A percentile compares a stretch with the other conserved stretches of the same genome.
phyloP scores from a whole-genome alignment of 2,113 vertebrate species.

The Passer montanus region DNA sequence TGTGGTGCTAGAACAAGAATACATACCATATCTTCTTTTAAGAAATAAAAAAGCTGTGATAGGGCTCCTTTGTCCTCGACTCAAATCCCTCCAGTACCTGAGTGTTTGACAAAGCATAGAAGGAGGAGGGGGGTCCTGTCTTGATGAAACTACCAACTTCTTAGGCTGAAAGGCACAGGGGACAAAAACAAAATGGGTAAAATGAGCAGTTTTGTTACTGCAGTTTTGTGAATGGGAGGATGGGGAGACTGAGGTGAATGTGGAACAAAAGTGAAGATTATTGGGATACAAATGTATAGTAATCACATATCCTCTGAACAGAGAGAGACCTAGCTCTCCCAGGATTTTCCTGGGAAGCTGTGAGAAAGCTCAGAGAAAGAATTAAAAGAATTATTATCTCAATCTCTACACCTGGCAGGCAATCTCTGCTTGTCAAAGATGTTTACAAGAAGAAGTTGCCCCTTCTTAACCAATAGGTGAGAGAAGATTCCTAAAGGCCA shows the following conservation, averaged over 20 bases:
- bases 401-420: no score
- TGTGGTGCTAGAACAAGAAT: neutral
- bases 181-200: neutral
- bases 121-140: neutral
- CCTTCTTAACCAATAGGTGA: no score
- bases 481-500: no score
- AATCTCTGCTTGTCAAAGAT: no score
- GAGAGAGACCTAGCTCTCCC: no score
- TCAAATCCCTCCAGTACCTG: neutral
- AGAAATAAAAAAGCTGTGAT: neutral
- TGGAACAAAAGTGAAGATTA: neutral
- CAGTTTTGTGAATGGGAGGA: neutral
- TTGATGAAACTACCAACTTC: neutral
- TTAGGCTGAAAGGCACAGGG: neutral
- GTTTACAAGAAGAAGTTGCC: no score
- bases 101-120: neutral
- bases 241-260: neutral
- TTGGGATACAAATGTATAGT: neutral
- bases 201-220: neutral
- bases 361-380: no score
- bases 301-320: no score
- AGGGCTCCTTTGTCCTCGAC: neutral
- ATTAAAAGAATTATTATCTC: no score
- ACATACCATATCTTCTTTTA: neutral
- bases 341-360: no score